Evolutionary conservation across 2,888 invertebrate species (phyloP).

Genomic region (Heliconius charithonia): DNA sequence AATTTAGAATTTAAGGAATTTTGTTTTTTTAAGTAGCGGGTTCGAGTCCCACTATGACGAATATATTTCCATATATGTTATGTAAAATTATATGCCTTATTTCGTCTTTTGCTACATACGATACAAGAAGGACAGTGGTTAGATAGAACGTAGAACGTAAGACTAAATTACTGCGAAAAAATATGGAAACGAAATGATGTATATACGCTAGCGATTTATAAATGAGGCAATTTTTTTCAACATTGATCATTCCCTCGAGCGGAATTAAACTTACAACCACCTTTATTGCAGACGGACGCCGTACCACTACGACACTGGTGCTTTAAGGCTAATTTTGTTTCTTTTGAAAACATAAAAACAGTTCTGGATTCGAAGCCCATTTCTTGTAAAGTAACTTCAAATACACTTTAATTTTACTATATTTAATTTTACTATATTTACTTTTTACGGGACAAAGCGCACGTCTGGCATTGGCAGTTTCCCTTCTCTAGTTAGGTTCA

Average conservation of each 20-base stretch:
- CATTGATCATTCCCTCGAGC: background rate
- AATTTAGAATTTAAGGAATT: too few species aligned
- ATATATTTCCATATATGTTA: too few species aligned
- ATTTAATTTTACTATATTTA: too few species aligned
- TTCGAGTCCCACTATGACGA: too few species aligned
- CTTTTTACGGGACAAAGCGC: background rate
- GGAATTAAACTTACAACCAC: background rate
- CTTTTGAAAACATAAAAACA: background rate
- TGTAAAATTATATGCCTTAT: too few species aligned
- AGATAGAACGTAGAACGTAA: too few species aligned
- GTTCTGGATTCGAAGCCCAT: background rate
- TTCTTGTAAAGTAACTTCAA: too few species aligned
- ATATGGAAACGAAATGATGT: too few species aligned
- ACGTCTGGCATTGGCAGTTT: constrained; percentile 4
- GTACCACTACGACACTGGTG: background rate
- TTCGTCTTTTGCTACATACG: too few species aligned
- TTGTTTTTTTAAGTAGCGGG: too few species aligned
- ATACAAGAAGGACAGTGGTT: too few species aligned
- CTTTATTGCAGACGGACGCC: background rate
- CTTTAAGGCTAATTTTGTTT: background rate
- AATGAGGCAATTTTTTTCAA: background rate
- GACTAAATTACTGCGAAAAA: too few species aligned
- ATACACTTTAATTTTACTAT: background rate
- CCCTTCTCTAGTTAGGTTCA: background rate
- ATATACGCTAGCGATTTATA: background rate